Percentiles rank a stretch among this genome's conserved stretches.
These are phyloP conservation scores for Sesia apiformis DNA, from an alignment of 2,888 invertebrate species.

Conservation along the genomic window DNA sequence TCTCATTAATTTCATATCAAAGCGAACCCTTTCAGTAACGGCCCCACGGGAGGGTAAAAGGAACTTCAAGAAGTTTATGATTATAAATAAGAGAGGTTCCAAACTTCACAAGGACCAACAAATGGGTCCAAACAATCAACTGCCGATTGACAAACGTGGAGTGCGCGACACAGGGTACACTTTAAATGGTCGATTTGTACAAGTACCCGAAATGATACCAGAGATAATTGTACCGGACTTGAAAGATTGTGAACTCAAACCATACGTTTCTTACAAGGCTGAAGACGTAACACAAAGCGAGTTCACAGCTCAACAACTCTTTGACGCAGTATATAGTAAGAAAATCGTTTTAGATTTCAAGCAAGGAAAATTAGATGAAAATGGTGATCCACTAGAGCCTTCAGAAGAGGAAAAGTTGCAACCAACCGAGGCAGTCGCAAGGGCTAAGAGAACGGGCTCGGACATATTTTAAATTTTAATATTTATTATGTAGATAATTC, in stretches of 20 bases:
- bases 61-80: slow-evolving; percentile 87
- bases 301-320: slow-evolving; percentile 89
- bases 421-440: slow-evolving; percentile 80
- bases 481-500: too few species aligned
- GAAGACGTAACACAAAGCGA: slow-evolving; percentile 84
- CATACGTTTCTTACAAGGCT: slow-evolving; percentile 93
- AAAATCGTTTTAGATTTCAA: slow-evolving; percentile 87
- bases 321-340: slow-evolving; percentile 84
- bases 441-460: slow-evolving; percentile 84
- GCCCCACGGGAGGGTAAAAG: slow-evolving; percentile 77
- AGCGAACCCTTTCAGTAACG: slow-evolving; percentile 49
- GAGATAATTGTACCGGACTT: slow-evolving; percentile 95
- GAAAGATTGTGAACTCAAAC: slow-evolving; percentile 86
- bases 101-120: slow-evolving; percentile 77
- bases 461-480: slow-evolving; percentile 78
- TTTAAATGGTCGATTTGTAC: slow-evolving; percentile 71
- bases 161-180: slow-evolving; percentile 78
- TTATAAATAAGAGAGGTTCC: slow-evolving; percentile 85
- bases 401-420: slow-evolving; percentile 81
- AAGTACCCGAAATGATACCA: slow-evolving; percentile 91
- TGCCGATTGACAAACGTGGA: slow-evolving; percentile 82
- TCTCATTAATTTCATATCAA: slow-evolving; percentile 42
- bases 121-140: slow-evolving; percentile 72
- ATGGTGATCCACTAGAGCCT: slow-evolving; percentile 81
- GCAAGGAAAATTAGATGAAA: slow-evolving; percentile 78